These are phyloP conservation scores for Ellobius talpinus DNA, from an alignment of 2,113 vertebrate genomes.

Conservation along the genomic window DNA sequence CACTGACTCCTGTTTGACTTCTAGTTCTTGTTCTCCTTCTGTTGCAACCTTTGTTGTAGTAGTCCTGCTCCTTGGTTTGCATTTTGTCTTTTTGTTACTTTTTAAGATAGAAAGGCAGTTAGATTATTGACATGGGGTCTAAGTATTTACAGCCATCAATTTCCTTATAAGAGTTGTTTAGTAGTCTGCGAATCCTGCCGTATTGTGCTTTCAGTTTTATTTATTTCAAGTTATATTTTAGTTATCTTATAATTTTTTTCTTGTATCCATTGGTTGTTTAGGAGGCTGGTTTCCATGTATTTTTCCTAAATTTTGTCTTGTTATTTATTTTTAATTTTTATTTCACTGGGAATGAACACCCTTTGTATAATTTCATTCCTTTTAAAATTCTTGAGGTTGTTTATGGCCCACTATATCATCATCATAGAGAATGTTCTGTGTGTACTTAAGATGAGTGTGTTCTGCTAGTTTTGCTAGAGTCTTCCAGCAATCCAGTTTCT, in stretches of 20 bases:
- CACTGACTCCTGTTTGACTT: not conserved
- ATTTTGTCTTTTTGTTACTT: not conserved
- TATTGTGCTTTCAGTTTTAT: not conserved
- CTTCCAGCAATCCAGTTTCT: not conserved
- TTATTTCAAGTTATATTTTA: not conserved
- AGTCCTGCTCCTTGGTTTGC: not conserved
- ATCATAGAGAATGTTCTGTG: not conserved
- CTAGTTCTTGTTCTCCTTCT: not conserved
- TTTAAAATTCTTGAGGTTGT: not conserved
- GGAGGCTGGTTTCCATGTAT: not conserved
- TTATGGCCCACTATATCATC: not conserved
- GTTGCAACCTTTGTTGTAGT: not conserved
- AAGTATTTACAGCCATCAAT: not conserved
- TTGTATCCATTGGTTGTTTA: not conserved
- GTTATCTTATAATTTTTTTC: not conserved
- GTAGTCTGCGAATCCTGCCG: not conserved
- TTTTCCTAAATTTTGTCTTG: not conserved
- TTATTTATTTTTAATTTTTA: not conserved
- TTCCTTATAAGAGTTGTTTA: not conserved
- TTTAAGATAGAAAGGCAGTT: not conserved
- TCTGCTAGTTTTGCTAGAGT: not conserved
- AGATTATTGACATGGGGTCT: not conserved
- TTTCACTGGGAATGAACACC: not conserved
- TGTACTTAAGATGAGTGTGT: too few relatives aligned
- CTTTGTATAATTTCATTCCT: not conserved